Evolutionary conservation across 1,140 invertebrate species (phyloP).

Genomic region (Himalopsyche phryganea): DNA sequence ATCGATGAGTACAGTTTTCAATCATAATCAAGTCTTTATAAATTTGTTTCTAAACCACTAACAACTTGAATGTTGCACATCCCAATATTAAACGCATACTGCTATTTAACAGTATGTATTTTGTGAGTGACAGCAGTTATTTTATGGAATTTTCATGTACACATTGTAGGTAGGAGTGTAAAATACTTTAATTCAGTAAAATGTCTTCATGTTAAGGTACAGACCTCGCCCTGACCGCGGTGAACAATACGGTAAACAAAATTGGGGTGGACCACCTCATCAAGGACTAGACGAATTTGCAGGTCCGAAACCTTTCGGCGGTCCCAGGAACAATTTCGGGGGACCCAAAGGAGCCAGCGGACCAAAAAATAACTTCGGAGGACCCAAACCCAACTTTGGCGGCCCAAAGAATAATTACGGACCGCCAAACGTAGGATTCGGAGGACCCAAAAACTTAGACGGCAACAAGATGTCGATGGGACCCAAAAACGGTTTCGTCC

Average conservation of each 20-base stretch:
- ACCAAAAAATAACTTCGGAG: conserved; percentile 56
- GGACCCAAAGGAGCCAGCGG: conserved; percentile 50
- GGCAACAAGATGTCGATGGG: conserved; percentile 43
- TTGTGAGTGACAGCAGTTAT: too few species aligned
- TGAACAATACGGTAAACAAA: conserved; percentile 58
- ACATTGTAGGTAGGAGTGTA: too few species aligned
- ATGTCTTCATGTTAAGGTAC: conserved; percentile 40
- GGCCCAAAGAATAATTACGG: conserved; percentile 47
- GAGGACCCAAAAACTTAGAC: conserved; percentile 43
- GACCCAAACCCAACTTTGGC: conserved; percentile 50
- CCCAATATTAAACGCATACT: too few species aligned
- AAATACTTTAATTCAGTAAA: neutral
- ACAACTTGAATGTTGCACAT: too few species aligned
- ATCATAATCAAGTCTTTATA: too few species aligned
- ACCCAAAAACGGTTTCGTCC: conserved; percentile 40
- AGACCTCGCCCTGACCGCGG: conserved; percentile 57
- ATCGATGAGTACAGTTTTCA: too few species aligned
- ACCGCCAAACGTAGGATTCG: conserved; percentile 47
- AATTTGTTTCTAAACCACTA: too few species aligned
- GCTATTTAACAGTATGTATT: too few species aligned
- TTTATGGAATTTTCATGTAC: too few species aligned
- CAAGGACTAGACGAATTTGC: conserved; percentile 47
- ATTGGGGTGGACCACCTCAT: conserved; percentile 48
- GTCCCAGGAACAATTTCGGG: conserved; percentile 47
- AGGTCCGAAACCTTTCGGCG: conserved; percentile 47